Percentiles rank a stretch among this genome's conserved stretches.
Conservation (phyloP, 2,797 vertebrate species). For the Thunnus albacares region DNA sequence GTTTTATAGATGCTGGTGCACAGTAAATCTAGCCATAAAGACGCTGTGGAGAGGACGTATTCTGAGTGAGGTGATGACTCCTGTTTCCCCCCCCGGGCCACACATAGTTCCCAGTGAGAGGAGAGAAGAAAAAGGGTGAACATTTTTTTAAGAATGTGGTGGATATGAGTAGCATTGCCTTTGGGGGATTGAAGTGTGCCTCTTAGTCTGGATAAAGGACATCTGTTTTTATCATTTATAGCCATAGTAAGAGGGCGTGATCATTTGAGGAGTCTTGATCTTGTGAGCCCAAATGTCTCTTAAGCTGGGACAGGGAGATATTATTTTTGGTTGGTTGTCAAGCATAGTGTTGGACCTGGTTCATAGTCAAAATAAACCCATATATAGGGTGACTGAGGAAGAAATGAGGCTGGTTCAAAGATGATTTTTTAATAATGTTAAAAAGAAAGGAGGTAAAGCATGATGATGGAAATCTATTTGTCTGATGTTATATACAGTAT, state of each 20-base stretch:
- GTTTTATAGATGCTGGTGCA: slow-evolving; percentile 82
- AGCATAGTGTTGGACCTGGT: not conserved
- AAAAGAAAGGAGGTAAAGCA: not conserved
- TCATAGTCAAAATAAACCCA: not conserved
- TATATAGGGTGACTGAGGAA: not conserved
- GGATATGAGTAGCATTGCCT: slow-evolving; percentile 59
- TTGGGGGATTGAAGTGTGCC: slow-evolving; percentile 38
- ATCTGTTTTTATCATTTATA: slow-evolving; percentile 49
- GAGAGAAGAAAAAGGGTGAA: slow-evolving; percentile 33
- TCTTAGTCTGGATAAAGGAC: slow-evolving; percentile 41
- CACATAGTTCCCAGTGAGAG: slow-evolving; percentile 66
- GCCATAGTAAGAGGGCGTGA: slow-evolving; percentile 8
- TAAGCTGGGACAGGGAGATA: not conserved
- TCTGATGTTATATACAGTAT: not conserved
- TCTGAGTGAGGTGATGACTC: slow-evolving; percentile 77
- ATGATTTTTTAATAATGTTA: not conserved
- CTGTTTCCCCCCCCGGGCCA: slow-evolving; percentile 63
- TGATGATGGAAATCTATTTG: slow-evolving; percentile 4
- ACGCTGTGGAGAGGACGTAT: slow-evolving; percentile 60
- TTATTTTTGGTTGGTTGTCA: not conserved
- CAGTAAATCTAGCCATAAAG: slow-evolving; percentile 82
- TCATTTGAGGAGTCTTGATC: slow-evolving; percentile 17
- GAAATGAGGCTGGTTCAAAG: not conserved
- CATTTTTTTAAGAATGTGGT: slow-evolving; percentile 55
- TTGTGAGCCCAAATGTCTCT: slow-evolving; percentile 10